phyloP scores from a whole-genome alignment of 2,113 vertebrate species.

The Pimephales promelas region DNA sequence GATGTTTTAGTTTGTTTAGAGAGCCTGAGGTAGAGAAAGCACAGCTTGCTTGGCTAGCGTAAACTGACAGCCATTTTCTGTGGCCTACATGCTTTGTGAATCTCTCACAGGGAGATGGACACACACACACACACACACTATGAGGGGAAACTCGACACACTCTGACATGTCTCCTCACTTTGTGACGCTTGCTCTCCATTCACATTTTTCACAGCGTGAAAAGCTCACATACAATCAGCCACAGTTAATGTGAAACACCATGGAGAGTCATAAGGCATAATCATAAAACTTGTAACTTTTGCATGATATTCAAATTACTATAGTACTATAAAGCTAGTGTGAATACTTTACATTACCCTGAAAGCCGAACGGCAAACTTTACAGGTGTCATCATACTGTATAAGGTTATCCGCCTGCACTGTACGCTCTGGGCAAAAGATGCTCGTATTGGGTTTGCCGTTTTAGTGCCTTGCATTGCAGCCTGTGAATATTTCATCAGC shows the following conservation, averaged over 20 bases:
- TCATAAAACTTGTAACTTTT: too few species aligned
- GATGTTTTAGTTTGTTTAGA: background rate
- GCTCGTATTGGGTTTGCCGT: background rate
- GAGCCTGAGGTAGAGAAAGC: background rate
- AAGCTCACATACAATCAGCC: background rate
- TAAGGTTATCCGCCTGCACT: background rate
- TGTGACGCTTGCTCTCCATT: background rate
- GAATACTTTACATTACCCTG: too few species aligned
- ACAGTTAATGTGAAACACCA: background rate
- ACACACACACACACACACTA: conserved; percentile 9
- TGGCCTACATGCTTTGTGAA: background rate
- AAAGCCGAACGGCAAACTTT: background rate
- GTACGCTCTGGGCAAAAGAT: background rate
- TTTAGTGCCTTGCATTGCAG: conserved; percentile 28
- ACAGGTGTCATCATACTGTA: background rate
- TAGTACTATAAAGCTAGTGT: too few species aligned
- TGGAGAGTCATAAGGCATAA: background rate
- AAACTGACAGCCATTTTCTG: background rate
- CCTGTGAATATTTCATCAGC: conserved; percentile 59
- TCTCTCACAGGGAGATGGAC: background rate
- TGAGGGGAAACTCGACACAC: background rate
- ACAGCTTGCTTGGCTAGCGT: background rate
- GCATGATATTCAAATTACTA: too few species aligned
- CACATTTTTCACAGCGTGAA: background rate
- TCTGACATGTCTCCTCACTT: conserved; percentile 24